These are phyloP conservation scores for Plutella xylostella DNA, from an alignment of 2,888 invertebrate species.

Conservation along the genomic window DNA sequence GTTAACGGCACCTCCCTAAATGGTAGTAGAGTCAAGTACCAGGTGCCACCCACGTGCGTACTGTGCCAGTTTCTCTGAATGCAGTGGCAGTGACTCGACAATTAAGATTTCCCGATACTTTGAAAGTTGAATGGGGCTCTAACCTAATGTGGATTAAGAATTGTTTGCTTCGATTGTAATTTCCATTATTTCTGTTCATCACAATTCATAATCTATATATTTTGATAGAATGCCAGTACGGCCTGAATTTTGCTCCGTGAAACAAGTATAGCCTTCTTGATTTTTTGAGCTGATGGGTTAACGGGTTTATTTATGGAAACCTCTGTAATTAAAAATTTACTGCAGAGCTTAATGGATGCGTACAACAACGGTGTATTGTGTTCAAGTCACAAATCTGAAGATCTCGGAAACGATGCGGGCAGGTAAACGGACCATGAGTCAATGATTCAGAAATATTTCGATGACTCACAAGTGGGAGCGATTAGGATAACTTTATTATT, in stretches of 20 bases:
- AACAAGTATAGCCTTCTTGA: too few relatives aligned
- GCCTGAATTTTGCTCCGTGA: too few relatives aligned
- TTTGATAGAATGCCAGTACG: too few relatives aligned
- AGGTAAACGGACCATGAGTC: conserved; percentile 55
- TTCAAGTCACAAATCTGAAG: neutral
- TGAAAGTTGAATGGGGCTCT: too few relatives aligned
- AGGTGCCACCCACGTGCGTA: neutral
- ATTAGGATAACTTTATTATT: conserved; percentile 2
- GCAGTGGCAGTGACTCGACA: neutral
- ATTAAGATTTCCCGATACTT: neutral
- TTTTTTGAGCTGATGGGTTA: too few relatives aligned
- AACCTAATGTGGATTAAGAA: too few relatives aligned
- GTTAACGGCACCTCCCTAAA: neutral
- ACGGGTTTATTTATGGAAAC: too few relatives aligned
- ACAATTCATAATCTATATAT: too few relatives aligned
- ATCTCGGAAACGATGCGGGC: conserved; percentile 9
- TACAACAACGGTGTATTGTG: neutral
- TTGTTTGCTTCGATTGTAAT: too few relatives aligned
- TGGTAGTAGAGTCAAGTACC: neutral
- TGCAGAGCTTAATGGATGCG: too few relatives aligned
- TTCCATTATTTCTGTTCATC: too few relatives aligned
- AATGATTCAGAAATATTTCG: conserved; percentile 22
- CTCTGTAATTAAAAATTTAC: too few relatives aligned
- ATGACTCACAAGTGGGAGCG: conserved; percentile 14
- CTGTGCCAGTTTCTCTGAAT: neutral